These are phyloP conservation scores for Artibeus lituratus DNA, from an alignment of 2,797 vertebrate species.

Conservation along the genomic window DNA sequence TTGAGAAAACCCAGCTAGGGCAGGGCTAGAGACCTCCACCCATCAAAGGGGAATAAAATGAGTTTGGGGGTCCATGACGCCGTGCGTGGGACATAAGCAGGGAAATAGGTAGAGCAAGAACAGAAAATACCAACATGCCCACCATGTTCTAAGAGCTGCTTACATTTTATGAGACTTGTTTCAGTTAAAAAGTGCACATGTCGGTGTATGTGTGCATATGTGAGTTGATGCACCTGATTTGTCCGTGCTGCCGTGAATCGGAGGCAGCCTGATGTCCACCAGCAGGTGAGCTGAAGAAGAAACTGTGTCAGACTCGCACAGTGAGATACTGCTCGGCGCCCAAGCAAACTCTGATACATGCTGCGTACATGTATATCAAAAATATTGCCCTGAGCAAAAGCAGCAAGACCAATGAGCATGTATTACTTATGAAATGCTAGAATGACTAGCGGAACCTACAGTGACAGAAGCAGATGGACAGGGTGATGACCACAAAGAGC, in stretches of 20 bases:
- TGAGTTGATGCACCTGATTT: not conserved
- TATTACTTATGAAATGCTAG: not conserved
- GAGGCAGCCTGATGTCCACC: not conserved
- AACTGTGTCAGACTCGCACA: not conserved
- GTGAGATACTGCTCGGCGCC: not conserved
- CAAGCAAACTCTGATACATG: not conserved
- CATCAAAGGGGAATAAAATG: not conserved
- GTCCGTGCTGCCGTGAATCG: not conserved
- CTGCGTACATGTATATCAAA: not conserved
- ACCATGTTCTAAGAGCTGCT: not conserved
- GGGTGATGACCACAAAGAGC: not conserved
- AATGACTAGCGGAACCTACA: not conserved
- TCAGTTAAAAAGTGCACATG: not conserved
- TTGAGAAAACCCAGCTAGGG: not conserved
- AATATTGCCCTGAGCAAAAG: not conserved
- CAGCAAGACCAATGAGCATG: not conserved
- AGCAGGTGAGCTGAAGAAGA: not conserved
- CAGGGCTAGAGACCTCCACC: not conserved
- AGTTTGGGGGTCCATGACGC: not conserved
- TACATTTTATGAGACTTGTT: not conserved
- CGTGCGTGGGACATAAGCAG: not conserved
- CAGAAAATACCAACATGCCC: not conserved
- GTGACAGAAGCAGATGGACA: not conserved
- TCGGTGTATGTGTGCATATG: not conserved
- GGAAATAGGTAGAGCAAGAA: constrained; percentile 5